Percentiles rank a stretch among this genome's conserved stretches.
These are phyloP conservation scores for Caenorhabditis zanzibari DNA, from an alignment of 2,888 invertebrate species.

Conservation along the genomic window DNA sequence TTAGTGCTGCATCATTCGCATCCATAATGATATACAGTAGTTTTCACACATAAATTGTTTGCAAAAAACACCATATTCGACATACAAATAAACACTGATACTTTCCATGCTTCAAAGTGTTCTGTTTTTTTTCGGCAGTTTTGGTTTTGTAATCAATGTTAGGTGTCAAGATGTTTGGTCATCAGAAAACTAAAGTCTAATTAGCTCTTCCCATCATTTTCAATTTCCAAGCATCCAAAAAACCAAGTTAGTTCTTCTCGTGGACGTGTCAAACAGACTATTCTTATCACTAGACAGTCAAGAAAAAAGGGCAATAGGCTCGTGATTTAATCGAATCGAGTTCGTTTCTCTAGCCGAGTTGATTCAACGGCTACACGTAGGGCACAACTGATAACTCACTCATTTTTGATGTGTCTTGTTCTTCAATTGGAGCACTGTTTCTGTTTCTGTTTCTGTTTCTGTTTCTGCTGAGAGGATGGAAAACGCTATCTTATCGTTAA, in stretches of 20 bases:
- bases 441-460: constrained; percentile 8
- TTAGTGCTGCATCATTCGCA: no score
- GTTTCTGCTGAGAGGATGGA: constrained; percentile 24
- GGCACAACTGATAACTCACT: constrained; percentile 39
- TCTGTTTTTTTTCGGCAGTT: no score
- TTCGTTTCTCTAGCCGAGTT: constrained; percentile 7
- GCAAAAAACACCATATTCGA: no score
- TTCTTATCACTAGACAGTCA: constrained; percentile 21
- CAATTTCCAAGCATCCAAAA: background rate
- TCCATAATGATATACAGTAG: no score
- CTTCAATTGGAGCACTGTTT: constrained; percentile 9
- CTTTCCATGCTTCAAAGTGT: no score
- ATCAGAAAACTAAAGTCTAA: background rate
- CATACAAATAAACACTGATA: background rate
- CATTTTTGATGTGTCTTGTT: constrained; percentile 45
- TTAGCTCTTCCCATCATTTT: background rate
- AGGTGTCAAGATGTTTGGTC: background rate
- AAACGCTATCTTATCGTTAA: constrained; percentile 50
- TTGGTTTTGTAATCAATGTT: no score
- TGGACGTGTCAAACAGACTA: background rate
- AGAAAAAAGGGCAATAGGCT: constrained; percentile 24
- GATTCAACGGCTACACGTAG: constrained; percentile 26
- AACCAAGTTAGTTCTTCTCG: background rate
- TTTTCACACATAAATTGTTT: no score
- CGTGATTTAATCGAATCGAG: constrained; percentile 38